Evolutionary conservation across 2,888 invertebrate genomes (phyloP).

Genomic region (Oscheius sp.): DNA sequence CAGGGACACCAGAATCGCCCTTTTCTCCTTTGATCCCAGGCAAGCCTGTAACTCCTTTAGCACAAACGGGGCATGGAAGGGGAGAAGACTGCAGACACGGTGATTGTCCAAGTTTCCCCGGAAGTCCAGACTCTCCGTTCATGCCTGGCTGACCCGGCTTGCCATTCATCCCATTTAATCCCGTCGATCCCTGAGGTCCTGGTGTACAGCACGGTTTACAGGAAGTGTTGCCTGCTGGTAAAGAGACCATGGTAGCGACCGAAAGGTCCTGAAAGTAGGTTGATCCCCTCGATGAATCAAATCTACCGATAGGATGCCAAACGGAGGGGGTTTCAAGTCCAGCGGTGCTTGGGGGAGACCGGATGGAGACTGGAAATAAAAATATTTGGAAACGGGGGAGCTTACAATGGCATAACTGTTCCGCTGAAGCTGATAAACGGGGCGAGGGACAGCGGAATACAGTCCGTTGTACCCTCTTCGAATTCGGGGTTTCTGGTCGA

Average conservation of each 20-base stretch:
- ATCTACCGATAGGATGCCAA: not conserved
- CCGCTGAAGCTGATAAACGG: not conserved
- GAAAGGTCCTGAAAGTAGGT: not conserved
- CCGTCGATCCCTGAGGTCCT: constrained; percentile 3
- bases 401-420: constrained; percentile 23
- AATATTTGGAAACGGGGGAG: not conserved
- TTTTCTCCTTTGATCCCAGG: constrained; percentile 7
- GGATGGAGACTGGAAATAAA: constrained; percentile 7
- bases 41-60: not conserved
- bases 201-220: constrained; percentile 13
- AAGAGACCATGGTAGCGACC: not conserved
- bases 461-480: not conserved
- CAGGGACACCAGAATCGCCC: constrained; percentile 4
- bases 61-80: not conserved
- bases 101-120: constrained; percentile 1
- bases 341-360: constrained; percentile 18
- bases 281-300: not conserved
- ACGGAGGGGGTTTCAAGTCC: constrained; percentile 18
- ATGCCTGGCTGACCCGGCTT: constrained; percentile 5
- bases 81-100: constrained; percentile 2
- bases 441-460: not conserved
- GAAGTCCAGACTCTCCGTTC: constrained; percentile 22
- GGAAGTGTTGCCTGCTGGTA: not conserved
- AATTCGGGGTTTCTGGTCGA: too few species aligned
- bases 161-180: not conserved